These are phyloP conservation scores for Cryptus armator DNA, from an alignment of 2,888 invertebrate species.

Conservation along the genomic window DNA sequence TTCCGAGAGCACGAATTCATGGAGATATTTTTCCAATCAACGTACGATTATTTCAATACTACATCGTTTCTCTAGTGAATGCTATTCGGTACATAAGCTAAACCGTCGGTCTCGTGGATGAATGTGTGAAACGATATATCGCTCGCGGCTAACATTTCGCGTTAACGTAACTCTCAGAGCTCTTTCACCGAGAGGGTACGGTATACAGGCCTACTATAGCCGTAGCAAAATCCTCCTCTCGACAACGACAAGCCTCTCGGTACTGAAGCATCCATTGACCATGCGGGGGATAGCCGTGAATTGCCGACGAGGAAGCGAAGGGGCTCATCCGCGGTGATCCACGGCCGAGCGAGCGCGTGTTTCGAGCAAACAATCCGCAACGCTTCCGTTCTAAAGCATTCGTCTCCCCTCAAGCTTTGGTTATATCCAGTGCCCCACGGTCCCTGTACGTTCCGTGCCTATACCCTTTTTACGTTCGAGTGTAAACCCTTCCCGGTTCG, in stretches of 20 bases:
- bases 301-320: constrained; percentile 53
- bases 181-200: constrained; percentile 53
- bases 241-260: constrained; percentile 48
- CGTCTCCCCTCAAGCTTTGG: constrained; percentile 40
- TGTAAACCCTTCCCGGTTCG: constrained; percentile 78
- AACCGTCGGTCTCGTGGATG: neutral
- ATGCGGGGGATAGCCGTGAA: constrained; percentile 52
- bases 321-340: constrained; percentile 57
- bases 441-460: constrained; percentile 42
- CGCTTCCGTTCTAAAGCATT: constrained; percentile 77
- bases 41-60: neutral
- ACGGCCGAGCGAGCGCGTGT: constrained; percentile 68
- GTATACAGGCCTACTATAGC: constrained; percentile 40
- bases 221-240: constrained; percentile 39
- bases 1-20: neutral
- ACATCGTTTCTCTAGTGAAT: neutral
- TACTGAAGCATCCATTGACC: constrained; percentile 60
- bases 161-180: constrained; percentile 64
- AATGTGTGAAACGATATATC: constrained; percentile 47
- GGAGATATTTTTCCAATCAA: constrained; percentile 40
- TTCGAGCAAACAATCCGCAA: constrained; percentile 75
- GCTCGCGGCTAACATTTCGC: constrained; percentile 53
- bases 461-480: constrained; percentile 78
- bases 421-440: constrained; percentile 10
- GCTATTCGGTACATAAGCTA: constrained; percentile 6